Base-by-base conservation (phyloP, 2,113 vertebrate genomes). In the Ifrita kowaldi region DNA sequence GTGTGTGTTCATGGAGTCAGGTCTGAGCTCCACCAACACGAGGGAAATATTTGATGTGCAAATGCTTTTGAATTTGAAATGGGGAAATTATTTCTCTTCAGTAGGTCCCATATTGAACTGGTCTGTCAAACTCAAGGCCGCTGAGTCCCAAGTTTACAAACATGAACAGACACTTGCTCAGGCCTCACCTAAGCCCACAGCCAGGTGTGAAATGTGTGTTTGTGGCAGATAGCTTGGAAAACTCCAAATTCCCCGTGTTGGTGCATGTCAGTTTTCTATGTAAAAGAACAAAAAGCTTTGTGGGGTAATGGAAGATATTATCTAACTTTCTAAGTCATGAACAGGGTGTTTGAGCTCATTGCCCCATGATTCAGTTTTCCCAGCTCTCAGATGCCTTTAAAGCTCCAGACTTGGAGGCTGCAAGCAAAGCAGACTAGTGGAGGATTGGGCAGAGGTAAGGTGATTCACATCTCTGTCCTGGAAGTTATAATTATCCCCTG, bases 141-240 rank as follows among this genome's bases (percentile, higher is more conserved):
- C 15, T 3, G 0, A 74, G 42, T 42, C 42, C 27, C 2, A 1
- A 0, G 1, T 52, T 80, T 42, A 24, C 24, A 44, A 65, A 60
- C 0, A 1, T 8, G 24, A 83, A 33, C 0, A 0, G 1, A 37
- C n/a, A 47, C 16, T 37, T 49, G 15, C 28, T 53, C 24, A 42
- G 35, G 19, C 56, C 14, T 84, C 62, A 39, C 10, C 18, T 28
- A 22, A 64, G 28, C 17, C 37, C 41, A 57, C 39, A 73, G 10
- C 16, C 47, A 52, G 35, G 14, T 62, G 16, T 68, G 44, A 60
- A 37, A 46, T 32, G 7, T 41, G 17, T 53, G 16, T 50, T 86
- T 60, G 27, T 75, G 30, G 23, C 11, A 68, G 16, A n/a, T 24
- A 78, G 33, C 26, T 44, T 87, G 42, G 35, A 50, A 84, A 91